Evolutionary conservation across 2,888 invertebrate genomes (phyloP), one percentile per base, ranked within the genome.

Genomic region (Eupithecia abbreviata): DNA sequence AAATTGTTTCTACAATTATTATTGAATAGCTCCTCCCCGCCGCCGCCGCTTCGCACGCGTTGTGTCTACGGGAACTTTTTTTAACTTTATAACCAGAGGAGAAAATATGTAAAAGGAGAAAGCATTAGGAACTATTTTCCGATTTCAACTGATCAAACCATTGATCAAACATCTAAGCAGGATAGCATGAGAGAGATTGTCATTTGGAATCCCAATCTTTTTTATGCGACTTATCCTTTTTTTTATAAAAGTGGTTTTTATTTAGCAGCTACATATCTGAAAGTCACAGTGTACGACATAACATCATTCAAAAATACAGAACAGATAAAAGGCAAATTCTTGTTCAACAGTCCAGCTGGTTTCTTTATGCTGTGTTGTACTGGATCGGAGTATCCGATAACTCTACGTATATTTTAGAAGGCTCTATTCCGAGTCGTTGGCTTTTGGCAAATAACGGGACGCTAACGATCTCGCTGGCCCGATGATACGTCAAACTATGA

Each of bases 391-490:
- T 76, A 77, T 75, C 66, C 71, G 79, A 79, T 79, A 77, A 77
- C 79, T 77, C 73, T 75, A 68, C 18, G 45, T 68, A 75, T 79
- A 77, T 76, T 79, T 77, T 74, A 79, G 79, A 79, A 77, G 77
- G 70, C 75, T 77, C 75, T 79, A 81, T 79, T 75, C 77, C 71
- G 77, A 74, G 73, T 80, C 76, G 80, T 79, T 77, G 76, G 73
- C 67, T 80, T 82, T 81, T 80, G 79, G 79, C 82, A 79, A 80
- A 78, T 79, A 82, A 81, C 81, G 80, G 82, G 47, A 75, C 72
- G 69, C 73, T 72, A 78, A 76, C 73, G 73, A 78, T 62, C 70
- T 77, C 74, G 78, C 77, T 77, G 72, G 72, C 68, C 74, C 78
- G 75, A 73, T 76, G 74, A 81, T 81, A 78, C 72, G 76, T 79